These are phyloP conservation scores for Orthonyx spaldingii DNA, from an alignment of 2,113 vertebrate species.

Conservation along the genomic window DNA sequence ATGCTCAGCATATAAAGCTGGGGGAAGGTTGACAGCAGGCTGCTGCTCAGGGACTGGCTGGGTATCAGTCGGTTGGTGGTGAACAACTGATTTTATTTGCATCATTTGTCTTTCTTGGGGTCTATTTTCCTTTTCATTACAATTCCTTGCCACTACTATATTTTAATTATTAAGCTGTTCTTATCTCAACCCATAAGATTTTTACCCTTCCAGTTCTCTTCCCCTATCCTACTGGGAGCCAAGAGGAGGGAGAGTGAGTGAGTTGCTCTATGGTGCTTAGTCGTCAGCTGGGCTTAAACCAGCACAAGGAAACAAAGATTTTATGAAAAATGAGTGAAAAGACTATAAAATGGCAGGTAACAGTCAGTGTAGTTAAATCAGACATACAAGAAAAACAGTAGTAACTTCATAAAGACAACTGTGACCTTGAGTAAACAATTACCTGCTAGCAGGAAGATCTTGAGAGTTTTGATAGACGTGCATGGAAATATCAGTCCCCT, in stretches of 20 bases:
- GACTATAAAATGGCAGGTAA: neutral
- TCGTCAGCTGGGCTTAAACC: neutral
- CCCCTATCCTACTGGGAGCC: neutral
- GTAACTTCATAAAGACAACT: neutral
- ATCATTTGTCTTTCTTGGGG: neutral
- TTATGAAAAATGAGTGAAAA: neutral
- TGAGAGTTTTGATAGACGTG: neutral
- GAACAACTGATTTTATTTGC: neutral
- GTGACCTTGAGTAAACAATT: neutral
- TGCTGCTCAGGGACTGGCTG: neutral
- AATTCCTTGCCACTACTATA: neutral
- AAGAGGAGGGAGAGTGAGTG: neutral
- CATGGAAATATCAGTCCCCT: neutral
- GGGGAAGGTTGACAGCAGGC: neutral
- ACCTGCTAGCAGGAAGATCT: neutral
- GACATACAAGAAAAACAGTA: neutral
- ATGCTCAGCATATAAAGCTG: neutral
- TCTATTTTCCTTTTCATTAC: neutral
- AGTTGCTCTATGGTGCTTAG: neutral
- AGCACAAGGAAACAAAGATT: neutral
- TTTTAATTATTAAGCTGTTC: neutral
- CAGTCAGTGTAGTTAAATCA: neutral
- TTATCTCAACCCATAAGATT: neutral
- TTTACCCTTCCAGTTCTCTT: neutral
- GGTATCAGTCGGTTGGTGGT: neutral